A percentile compares a stretch with the other conserved stretches of the same genome.
Conservation (phyloP, 2,888 invertebrate genomes). For the Temnothorax rugatulus region DNA sequence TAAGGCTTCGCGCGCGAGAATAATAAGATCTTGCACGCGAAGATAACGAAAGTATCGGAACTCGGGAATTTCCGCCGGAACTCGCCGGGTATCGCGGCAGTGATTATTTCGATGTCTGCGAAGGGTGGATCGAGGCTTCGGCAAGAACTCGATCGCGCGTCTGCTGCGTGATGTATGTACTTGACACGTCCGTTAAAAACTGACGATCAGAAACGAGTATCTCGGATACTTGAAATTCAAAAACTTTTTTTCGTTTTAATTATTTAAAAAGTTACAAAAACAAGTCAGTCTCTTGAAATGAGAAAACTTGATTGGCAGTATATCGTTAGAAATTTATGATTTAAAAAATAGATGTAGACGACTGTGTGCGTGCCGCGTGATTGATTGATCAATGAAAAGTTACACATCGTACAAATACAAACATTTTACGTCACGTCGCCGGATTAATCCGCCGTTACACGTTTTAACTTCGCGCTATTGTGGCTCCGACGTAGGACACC, state of each 20-base stretch:
- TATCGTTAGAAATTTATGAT: constrained; percentile 15
- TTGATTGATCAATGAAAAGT: constrained; percentile 1
- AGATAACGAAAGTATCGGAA: constrained; percentile 43
- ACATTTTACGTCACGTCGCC: constrained; percentile 1
- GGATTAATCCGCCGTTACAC: constrained; percentile 26
- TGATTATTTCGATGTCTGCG: constrained; percentile 38
- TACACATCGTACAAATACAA: constrained; percentile 3
- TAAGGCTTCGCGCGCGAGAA: constrained; percentile 27
- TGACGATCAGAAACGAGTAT: background rate
- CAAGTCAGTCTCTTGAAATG: constrained; percentile 28
- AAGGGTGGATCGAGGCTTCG: constrained; percentile 10
- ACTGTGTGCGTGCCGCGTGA: background rate
- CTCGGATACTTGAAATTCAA: background rate
- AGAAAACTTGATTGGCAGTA: constrained; percentile 41
- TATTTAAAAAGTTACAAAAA: constrained; percentile 21
- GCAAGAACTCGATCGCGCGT: constrained; percentile 10
- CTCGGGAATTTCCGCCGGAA: constrained; percentile 32
- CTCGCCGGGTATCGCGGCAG: constrained; percentile 35
- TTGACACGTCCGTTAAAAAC: background rate
- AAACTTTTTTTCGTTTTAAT: background rate
- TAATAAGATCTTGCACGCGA: constrained; percentile 33
- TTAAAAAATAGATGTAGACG: constrained; percentile 6
- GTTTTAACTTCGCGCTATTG: constrained; percentile 8
- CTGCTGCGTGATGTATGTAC: background rate
- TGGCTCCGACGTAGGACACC: constrained; percentile 12